Base-by-base conservation (phyloP, 1,140 invertebrate genomes). In the Rhagoletis zephyria region DNA sequence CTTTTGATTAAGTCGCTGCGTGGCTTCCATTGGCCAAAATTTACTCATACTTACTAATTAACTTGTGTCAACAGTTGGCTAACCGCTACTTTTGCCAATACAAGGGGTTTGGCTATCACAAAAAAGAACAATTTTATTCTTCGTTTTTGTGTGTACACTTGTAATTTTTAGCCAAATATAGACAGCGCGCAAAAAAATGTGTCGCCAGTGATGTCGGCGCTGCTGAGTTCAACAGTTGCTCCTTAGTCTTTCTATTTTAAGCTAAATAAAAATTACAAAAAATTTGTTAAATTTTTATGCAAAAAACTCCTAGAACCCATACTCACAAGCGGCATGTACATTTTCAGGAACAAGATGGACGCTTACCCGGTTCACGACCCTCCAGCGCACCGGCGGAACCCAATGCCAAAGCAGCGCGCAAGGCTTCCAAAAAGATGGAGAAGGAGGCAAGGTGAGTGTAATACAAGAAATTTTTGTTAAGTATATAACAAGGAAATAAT, bases 331-430 rank as follows among this genome's bases (percentile, higher is more conserved):
- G 91, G 86, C 91, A 91, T 91, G 91, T 91, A 81, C 91, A 90
- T 77, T 92, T 91, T 89, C 89, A 93, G 91, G 91, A 93, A 88
- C 91, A 93, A 88, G 91, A 92, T 93, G 81, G 89, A 40, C 89
- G 90, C 61, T 59, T 89, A 63, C 91, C 90, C 19, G 89, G 90
- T 67, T 92, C 92, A 10, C 85, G 92, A 59, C 92, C 92, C 1
- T 92, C 92, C 6, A 93, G 92, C 88, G 92, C 92, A 61, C 92
- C 92, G 14, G 89, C 91, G n/a, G 92, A 93, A 86, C 92, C 92
- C 74, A 92, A 92, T 88, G 92, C 90, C 86, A 92, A 92, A 89
- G 91, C 91, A 65, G 92, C 91, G 60, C 90, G 91, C 65, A 93
- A 92, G 88, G 91, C 90, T 63, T 93, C 90, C 88, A 93, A 93